A percentile compares a stretch with the other conserved stretches of the same genome.
These are phyloP conservation scores for Eciton burchellii DNA, from an alignment of 1,140 invertebrate genomes.

Conservation along the genomic window DNA sequence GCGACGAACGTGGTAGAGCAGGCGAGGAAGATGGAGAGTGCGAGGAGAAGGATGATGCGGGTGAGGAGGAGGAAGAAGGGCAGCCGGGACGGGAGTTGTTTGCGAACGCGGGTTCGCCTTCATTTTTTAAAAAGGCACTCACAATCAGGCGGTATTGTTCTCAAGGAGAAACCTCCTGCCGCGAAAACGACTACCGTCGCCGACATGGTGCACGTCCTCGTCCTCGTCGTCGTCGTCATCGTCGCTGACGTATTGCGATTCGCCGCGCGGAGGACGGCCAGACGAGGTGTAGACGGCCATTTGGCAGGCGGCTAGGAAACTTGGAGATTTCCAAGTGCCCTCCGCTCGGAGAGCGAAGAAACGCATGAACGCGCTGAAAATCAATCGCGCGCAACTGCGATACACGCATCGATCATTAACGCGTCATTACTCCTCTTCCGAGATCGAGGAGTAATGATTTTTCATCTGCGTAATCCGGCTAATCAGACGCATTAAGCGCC, in stretches of 20 bases:
- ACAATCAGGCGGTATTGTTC: conserved; percentile 82
- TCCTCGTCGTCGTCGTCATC: neutral
- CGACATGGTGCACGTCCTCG: conserved; percentile 60
- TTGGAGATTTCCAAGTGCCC: too few species aligned
- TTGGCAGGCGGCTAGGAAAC: conserved; percentile 18
- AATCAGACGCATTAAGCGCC: too few species aligned
- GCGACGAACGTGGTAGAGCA: neutral
- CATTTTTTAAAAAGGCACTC: conserved; percentile 74
- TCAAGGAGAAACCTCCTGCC: conserved; percentile 75
- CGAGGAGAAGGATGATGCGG: neutral
- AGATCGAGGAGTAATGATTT: neutral
- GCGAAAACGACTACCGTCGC: conserved; percentile 79
- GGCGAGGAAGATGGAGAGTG: neutral
- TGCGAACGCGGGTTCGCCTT: conserved; percentile 52
- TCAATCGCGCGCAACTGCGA: neutral
- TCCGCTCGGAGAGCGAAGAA: neutral
- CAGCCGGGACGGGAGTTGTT: conserved; percentile 52
- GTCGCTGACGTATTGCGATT: conserved; percentile 12
- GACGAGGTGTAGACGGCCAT: neutral
- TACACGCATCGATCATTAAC: conserved; percentile 3
- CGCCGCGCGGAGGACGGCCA: conserved; percentile 16
- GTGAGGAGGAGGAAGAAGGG: conserved; percentile 6
- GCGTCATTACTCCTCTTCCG: too few species aligned
- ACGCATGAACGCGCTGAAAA: conserved; percentile 1
- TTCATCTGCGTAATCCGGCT: too few species aligned